Evolutionary conservation across 2,797 vertebrate species (phyloP).

Genomic region (Pseudomugil tenellus): DNA sequence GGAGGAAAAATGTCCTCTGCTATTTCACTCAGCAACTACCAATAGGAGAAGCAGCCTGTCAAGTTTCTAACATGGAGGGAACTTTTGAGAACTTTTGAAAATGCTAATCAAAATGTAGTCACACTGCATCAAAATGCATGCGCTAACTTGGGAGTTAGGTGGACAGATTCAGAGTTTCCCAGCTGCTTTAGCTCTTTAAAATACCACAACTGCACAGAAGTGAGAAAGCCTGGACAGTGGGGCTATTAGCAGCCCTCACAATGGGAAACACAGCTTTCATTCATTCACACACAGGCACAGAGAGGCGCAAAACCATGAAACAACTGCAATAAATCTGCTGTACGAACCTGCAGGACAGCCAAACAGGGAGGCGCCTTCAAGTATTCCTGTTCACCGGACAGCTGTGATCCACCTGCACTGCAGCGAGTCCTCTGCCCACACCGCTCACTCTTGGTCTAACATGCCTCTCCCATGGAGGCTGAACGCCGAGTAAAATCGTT

Average conservation of each 20-base stretch:
- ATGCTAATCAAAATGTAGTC: background rate
- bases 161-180: background rate
- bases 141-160: background rate
- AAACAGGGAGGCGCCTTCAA: constrained; percentile 20
- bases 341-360: constrained; percentile 65
- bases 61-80: constrained; percentile 20
- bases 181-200: constrained; percentile 14
- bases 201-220: constrained; percentile 25
- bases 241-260: constrained; percentile 31
- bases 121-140: background rate
- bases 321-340: constrained; percentile 11
- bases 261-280: constrained; percentile 42
- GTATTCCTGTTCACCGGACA: constrained; percentile 38
- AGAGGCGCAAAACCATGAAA: background rate
- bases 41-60: constrained; percentile 12
- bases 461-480: constrained; percentile 64
- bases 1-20: constrained; percentile 59
- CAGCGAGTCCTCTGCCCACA: constrained; percentile 52
- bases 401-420: constrained; percentile 75
- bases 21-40: constrained; percentile 40
- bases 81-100: background rate
- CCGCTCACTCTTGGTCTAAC: constrained; percentile 54
- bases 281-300: constrained; percentile 20
- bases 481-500: constrained; percentile 58
- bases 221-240: constrained; percentile 26